Base-by-base conservation (phyloP, 2,888 invertebrate genomes). In the Eretmocerus hayati region DNA sequence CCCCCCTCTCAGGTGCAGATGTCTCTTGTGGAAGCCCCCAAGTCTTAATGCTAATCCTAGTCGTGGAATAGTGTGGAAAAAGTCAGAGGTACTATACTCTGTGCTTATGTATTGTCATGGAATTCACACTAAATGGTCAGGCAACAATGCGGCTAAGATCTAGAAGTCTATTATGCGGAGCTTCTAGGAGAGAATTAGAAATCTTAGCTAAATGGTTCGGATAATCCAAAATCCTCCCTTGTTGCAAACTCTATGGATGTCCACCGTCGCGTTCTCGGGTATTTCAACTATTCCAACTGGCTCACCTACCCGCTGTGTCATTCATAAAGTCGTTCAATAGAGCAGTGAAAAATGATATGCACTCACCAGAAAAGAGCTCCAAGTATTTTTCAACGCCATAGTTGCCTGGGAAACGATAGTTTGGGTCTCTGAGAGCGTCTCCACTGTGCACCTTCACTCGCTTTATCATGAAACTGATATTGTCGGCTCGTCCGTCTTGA, bases 361-460 rank as follows among this genome's bases (percentile, higher is more conserved):
- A 71, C 76, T 77, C 74, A 89, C 90, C 90, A 59, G 95, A 95
- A 78, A 97, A 96, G 55, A 96, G 80, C 75, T 97, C 97, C 56
- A 97, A 80, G 75, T 94, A 97, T 77, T 97, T 96, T 71, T 95
- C 96, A 48, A 97, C 97, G 38, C 96, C 97, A 69, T 97, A 95
- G 74, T 95, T 95, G 61, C 88, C 88, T 0, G 90, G 88, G 73
- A 90, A 92, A 59, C 92, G 82, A 74, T 94, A 94, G 41, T 83
- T 80, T 8, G 88, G 85, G 73, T 90, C 90, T 62, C 85, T 85
- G 55, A 90, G 76, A 44, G 92, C 87, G 64, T 90, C 87, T 63
- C 81, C 77, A 49, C 90, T 90, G 74, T 93, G 91, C 16, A 94
- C 90, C 75, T 94, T 94, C 63, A 94, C 90, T 62, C 93, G 79